Evolutionary conservation across 2,888 invertebrate species (phyloP).

Genomic region (Platyscelio sp.): DNA sequence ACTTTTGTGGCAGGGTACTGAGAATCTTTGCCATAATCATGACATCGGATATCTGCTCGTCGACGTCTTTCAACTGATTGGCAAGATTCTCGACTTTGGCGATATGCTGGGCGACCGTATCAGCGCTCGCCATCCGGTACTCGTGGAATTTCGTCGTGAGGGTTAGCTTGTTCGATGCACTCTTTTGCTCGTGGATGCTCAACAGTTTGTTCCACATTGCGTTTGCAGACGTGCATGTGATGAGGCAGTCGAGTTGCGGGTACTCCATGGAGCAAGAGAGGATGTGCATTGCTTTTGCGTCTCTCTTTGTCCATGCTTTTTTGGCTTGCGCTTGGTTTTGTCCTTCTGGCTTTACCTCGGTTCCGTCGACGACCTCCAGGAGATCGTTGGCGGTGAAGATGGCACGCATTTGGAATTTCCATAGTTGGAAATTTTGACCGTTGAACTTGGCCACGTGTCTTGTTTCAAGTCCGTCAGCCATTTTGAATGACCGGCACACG

Average conservation of each 20-base stretch:
- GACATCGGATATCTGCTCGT: slow-evolving; percentile 37
- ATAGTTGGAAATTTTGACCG: slow-evolving; percentile 56
- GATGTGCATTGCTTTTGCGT: not conserved
- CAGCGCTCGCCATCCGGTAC: slow-evolving; percentile 60
- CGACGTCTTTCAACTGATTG: slow-evolving; percentile 63
- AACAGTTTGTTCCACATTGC: too few species aligned
- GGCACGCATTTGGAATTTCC: slow-evolving; percentile 64
- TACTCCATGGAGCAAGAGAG: too few species aligned
- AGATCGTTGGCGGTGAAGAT: slow-evolving; percentile 54
- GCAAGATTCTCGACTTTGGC: slow-evolving; percentile 68
- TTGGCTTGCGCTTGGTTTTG: not conserved
- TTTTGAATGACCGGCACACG: not conserved
- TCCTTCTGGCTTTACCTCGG: slow-evolving; percentile 9
- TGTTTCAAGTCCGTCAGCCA: slow-evolving; percentile 19
- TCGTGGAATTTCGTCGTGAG: slow-evolving; percentile 57
- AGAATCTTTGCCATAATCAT: slow-evolving; percentile 71
- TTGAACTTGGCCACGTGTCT: slow-evolving; percentile 46
- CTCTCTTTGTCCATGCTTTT: slow-evolving; percentile 59
- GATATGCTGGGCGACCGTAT: slow-evolving; percentile 69
- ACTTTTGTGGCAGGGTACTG: not conserved
- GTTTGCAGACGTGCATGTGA: too few species aligned
- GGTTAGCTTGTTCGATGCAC: too few species aligned
- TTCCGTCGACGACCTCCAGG: slow-evolving; percentile 48
- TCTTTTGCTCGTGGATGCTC: too few species aligned
- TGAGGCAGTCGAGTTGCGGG: too few species aligned